Evolutionary conservation across 1,140 invertebrate species (phyloP), one percentile per base, ranked within the genome.

Genomic region (Arctopsyche grandis): DNA sequence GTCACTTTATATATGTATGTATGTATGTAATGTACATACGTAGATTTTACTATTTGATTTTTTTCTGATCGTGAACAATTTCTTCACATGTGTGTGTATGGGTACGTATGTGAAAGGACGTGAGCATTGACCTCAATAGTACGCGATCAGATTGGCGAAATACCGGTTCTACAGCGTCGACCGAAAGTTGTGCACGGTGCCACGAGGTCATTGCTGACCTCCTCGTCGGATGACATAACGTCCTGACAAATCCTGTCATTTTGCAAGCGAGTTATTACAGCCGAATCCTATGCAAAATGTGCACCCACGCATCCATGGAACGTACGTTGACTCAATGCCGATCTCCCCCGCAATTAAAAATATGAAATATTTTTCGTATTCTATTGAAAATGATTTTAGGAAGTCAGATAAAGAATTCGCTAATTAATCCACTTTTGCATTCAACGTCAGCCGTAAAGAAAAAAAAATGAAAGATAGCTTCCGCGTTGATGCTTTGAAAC

Each of bases 51-150:
- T 38, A n/a, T n/a, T n/a, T n/a, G n/a, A n/a, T 38, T 38, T 38
- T 38, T 38, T 38, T 38, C 29, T 7, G 29, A 38, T 38, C 29
- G 29, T 7, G 29, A 38, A 22, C 21, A 66, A 66, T 66, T 66
- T 71, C 69, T 71, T 71, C 38, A 71, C 29, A 38, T 7, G 29
- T 38, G 7, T 38, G 29, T 24, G 46, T 46, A 46, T 38, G 71
- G 56, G 29, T 38, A 38, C 7, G 29, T 24, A 71, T 46, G 71
- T 38, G 71, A 74, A 63, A 76, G 74, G 56, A 48, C 26, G 74
- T 63, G 26, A 76, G 48, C 74, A 76, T 76, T 76, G 74, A 76
- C 74, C 74, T 76, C 74, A 76, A 76, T 76, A 29, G 48, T 76
- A 44, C 56, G 58, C 63, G 48, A 66, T 29, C 63, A 66, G 56